phyloP scores from a whole-genome alignment of 1,140 invertebrate species.

The Rhopalosiphum padi region DNA sequence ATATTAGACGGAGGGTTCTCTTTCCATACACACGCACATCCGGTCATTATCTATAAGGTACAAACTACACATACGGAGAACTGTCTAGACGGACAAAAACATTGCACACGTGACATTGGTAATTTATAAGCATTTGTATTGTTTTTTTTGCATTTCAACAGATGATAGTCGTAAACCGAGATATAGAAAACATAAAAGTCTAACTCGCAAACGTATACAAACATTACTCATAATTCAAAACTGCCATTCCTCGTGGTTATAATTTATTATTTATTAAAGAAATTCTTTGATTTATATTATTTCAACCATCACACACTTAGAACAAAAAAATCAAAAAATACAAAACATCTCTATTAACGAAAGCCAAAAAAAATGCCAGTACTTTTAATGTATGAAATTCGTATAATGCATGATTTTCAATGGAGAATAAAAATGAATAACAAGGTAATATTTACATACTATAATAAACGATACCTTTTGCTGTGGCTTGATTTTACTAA shows the following conservation, averaged over 20 bases:
- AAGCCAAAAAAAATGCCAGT: not conserved
- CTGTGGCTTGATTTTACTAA: not conserved
- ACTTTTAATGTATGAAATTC: not conserved
- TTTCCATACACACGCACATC: not conserved
- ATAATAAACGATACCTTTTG: not conserved
- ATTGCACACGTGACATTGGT: not conserved
- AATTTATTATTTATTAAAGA: not conserved
- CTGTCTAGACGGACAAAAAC: conserved; percentile 18
- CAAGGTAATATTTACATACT: not conserved
- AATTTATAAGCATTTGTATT: not conserved
- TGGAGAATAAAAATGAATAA: not conserved
- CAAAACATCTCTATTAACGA: not conserved
- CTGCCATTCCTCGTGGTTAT: not conserved
- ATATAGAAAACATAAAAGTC: not conserved
- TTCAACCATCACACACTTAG: not conserved
- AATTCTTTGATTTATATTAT: not conserved
- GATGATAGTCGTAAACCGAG: not conserved
- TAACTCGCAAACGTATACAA: not conserved
- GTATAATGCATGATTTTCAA: not conserved
- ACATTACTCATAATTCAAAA: not conserved
- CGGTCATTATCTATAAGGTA: conserved; percentile 5
- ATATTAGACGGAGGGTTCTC: not conserved
- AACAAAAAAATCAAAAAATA: not conserved
- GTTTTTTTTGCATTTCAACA: not conserved
- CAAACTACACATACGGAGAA: not conserved